Base-by-base conservation (phyloP, 2,888 invertebrate species). In the Dicyrtomina minuta region DNA sequence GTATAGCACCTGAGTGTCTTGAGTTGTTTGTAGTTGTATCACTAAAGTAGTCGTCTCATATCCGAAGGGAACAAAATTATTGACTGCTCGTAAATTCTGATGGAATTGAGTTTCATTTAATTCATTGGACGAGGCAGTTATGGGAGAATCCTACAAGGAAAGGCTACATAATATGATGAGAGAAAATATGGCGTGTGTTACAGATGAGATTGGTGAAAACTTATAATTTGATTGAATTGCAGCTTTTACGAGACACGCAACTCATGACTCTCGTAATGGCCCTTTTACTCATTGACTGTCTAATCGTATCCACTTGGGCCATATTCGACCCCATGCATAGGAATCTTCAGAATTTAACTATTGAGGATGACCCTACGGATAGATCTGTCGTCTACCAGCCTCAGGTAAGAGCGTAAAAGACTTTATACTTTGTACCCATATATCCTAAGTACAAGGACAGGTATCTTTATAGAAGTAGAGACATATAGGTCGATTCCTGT, bases 201-300 rank as follows among this genome's bases (percentile, higher is more conserved):
- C 24, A 24, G n/a, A 55, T 49, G 5, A 17, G 41, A 46, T 33
- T 33, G 33, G 33, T 33, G 22, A 43, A 24, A 62, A 62, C n/a
- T 49, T 46, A n/a, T 62, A n/a, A 6, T 68, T 44, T 56, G 53
- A 33, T 33, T 33, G 33, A 33, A 20, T 67, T 61, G 20, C 81
- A 87, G 87, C 85, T 95, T 71, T 86, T 96, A 5, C 92, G 92
- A 83, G 95, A 95, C 82, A 92, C 91, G 51, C 93, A 93, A 76
- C 85, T 96, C 49, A 91, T 95, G 79, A 88, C 89, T 56, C 84
- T 94, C 68, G 92, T 96, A 68, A 90, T 90, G 78, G 89, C 89
- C 5, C 85, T 95, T 58, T 84, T 94, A 65, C 84, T 92, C 64
- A 88, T 94, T 75, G 95, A 96, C 81, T 90, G 89, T 1, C 84